Percentiles rank a stretch among this genome's conserved stretches.
Conservation (phyloP, 1,140 invertebrate species). For the Arion vulgaris region DNA sequence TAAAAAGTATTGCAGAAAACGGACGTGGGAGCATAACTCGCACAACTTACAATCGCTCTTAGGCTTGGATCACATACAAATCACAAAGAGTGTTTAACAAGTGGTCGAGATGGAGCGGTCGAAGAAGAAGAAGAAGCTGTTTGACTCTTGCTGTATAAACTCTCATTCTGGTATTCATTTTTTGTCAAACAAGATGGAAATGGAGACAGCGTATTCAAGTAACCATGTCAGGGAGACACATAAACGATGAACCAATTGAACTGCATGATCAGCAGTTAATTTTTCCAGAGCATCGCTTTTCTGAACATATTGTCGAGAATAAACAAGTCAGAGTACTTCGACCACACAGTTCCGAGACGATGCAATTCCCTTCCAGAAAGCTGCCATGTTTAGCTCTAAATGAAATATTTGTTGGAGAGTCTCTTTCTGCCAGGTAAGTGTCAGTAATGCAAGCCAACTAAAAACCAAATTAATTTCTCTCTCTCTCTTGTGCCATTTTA, state of each 20-base stretch:
- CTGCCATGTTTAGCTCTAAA: conserved; percentile 86
- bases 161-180: background rate
- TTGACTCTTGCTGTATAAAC: background rate
- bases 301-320: conserved; percentile 75
- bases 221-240: conserved; percentile 81
- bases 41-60: too few relatives aligned
- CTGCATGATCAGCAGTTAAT: conserved; percentile 79
- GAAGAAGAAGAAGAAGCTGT: too few relatives aligned
- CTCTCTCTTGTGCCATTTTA: too few relatives aligned
- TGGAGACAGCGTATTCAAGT: conserved; percentile 89
- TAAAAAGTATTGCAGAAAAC: too few relatives aligned
- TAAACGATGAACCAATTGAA: conserved; percentile 78
- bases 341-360: conserved; percentile 30
- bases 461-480: background rate
- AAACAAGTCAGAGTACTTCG: conserved; percentile 51
- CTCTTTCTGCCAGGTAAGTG: conserved; percentile 83
- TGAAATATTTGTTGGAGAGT: conserved; percentile 97
- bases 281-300: conserved; percentile 75
- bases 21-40: too few relatives aligned
- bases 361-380: conserved; percentile 55
- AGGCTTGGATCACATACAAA: too few relatives aligned
- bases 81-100: too few relatives aligned
- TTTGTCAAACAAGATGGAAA: conserved; percentile 78
- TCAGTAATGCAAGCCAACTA: background rate
- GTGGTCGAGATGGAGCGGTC: too few relatives aligned